Evolutionary conservation across 2,797 vertebrate species (phyloP).

Genomic region (Ciconia nigra): DNA sequence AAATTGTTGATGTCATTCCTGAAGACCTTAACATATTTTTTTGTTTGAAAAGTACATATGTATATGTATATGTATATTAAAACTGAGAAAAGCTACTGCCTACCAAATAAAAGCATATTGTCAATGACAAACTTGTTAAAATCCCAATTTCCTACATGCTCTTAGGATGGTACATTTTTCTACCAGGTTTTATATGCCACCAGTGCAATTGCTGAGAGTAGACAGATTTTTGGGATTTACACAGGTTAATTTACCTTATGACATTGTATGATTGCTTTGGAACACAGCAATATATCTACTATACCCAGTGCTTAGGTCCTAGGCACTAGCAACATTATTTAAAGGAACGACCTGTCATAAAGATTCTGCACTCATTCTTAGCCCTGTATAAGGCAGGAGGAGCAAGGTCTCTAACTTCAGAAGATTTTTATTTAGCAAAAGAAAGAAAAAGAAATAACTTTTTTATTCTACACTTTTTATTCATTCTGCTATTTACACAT

Average conservation of each 20-base stretch:
- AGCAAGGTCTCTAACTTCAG: not conserved
- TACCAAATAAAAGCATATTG: slow-evolving; percentile 6
- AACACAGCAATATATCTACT: not conserved
- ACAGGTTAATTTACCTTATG: slow-evolving; percentile 27
- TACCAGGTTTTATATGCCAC: not conserved
- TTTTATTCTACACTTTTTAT: not conserved
- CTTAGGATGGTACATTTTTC: not conserved
- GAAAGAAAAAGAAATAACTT: not conserved
- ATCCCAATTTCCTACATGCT: not conserved
- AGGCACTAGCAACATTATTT: not conserved
- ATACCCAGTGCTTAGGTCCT: not conserved
- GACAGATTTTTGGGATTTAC: not conserved
- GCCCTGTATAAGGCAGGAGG: not conserved
- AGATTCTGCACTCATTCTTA: not conserved
- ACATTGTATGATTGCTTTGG: not conserved
- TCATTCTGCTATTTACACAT: not conserved
- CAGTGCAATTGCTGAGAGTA: not conserved
- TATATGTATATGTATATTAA: not conserved
- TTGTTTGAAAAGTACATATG: not conserved
- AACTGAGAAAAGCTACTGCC: not conserved
- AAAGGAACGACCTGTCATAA: not conserved
- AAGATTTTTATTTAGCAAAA: not conserved
- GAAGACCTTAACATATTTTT: not conserved
- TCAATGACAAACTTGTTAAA: not conserved
- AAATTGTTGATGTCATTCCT: not conserved